A percentile compares a stretch with the other conserved stretches of the same genome.
Evolutionary conservation across 2,888 invertebrate species (phyloP).

Genomic region (Drosophila niveifrons): DNA sequence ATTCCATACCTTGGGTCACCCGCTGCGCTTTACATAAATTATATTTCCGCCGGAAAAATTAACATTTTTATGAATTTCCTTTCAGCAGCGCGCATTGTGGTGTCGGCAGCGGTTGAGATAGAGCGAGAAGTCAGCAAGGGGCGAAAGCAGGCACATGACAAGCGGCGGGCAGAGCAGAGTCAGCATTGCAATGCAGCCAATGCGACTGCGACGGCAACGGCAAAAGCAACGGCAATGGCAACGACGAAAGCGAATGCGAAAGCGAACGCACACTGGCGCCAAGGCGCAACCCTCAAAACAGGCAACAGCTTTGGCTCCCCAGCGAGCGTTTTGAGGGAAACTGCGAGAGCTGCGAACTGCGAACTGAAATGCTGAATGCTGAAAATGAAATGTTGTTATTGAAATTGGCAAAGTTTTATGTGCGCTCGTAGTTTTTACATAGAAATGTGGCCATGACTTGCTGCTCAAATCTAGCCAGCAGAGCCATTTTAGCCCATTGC

Average conservation of each 20-base stretch:
- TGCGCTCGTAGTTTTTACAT: conserved; percentile 72
- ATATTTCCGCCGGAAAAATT: conserved; percentile 81
- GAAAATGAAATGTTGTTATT: conserved; percentile 80
- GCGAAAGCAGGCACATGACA: conserved; percentile 30
- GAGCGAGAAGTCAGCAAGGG: conserved; percentile 3
- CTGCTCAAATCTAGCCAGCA: conserved; percentile 54
- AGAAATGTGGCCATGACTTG: conserved; percentile 79
- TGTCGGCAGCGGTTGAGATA: conserved; percentile 55
- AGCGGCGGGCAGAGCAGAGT: conserved; percentile 32
- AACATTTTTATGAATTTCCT: conserved; percentile 82
- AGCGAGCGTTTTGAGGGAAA: conserved; percentile 57
- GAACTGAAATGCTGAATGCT: too few species aligned
- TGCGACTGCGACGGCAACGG: conserved; percentile 14
- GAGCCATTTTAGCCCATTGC: conserved; percentile 37
- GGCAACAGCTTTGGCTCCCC: conserved; percentile 59
- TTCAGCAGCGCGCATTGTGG: conserved; percentile 77
- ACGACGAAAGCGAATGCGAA: conserved; percentile 38
- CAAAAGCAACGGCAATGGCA: too few species aligned
- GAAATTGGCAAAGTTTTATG: conserved; percentile 80
- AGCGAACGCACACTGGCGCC: conserved; percentile 74
- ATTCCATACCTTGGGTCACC: conserved; percentile 69
- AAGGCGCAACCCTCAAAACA: conserved; percentile 48
- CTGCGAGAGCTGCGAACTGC: conserved; percentile 43
- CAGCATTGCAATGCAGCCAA: conserved; percentile 46
- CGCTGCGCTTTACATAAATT: conserved; percentile 81